phyloP scores from a whole-genome alignment of 2,888 invertebrate genomes.

The Noctua pronuba region DNA sequence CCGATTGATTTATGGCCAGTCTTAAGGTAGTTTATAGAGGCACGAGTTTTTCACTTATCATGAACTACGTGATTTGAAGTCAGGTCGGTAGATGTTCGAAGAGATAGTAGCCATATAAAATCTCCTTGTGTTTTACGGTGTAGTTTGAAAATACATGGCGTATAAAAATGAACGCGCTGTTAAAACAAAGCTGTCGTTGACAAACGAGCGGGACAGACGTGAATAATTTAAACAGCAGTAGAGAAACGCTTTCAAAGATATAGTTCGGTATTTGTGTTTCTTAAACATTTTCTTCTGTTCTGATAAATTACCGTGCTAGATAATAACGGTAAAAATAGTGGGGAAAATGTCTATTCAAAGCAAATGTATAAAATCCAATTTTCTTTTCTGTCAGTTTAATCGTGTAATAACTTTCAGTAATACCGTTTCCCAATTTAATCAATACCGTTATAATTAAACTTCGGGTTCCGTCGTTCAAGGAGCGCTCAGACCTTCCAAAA shows the following conservation, averaged over 20 bases:
- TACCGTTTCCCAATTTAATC: constrained; percentile 29
- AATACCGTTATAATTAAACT: constrained; percentile 40
- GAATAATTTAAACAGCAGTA: constrained; percentile 42
- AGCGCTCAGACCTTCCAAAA: constrained; percentile 41
- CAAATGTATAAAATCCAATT: background rate
- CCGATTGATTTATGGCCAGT: constrained; percentile 67
- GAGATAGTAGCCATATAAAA: constrained; percentile 39
- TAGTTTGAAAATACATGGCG: constrained; percentile 37
- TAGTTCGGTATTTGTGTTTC: constrained; percentile 31
- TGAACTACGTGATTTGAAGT: constrained; percentile 57
- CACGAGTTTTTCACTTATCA: constrained; percentile 67
- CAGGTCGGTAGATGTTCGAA: constrained; percentile 15
- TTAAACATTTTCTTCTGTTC: constrained; percentile 10
- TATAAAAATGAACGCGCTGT: constrained; percentile 40
- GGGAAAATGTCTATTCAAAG: constrained; percentile 1
- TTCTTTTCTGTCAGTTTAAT: background rate
- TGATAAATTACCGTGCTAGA: constrained; percentile 43
- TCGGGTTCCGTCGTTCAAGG: constrained; percentile 9
- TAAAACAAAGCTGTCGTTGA: constrained; percentile 57
- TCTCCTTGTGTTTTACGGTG: constrained; percentile 31
- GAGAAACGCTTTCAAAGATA: constrained; percentile 14
- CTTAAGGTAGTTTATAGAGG: constrained; percentile 64
- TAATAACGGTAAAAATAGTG: constrained; percentile 39
- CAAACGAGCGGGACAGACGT: constrained; percentile 51
- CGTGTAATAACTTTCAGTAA: constrained; percentile 9